Percentiles rank a stretch among this genome's conserved stretches.
These are phyloP conservation scores for Aphrocallistes beatrix DNA, from an alignment of 37 sponge, comb jelly and placozoan species.

Conservation along the genomic window DNA sequence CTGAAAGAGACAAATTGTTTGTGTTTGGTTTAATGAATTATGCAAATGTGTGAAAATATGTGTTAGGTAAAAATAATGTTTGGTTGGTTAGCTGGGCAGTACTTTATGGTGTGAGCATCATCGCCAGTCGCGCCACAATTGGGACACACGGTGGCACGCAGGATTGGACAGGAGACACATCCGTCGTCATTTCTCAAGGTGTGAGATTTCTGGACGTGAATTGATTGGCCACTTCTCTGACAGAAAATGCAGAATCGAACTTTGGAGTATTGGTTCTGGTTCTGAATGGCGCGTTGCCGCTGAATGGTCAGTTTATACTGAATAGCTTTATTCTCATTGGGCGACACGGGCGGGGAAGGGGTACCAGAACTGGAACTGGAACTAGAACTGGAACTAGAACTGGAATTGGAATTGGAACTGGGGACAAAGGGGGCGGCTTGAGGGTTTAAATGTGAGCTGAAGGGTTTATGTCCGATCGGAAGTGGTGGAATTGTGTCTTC, in stretches of 20 bases:
- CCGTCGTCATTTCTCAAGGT: not conserved
- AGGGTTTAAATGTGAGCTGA: not conserved
- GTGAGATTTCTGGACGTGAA: not conserved
- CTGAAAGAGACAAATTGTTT: too few relatives aligned
- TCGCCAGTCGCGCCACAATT: slow-evolving; percentile 4
- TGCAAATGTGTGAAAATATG: not conserved
- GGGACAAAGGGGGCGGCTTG: not conserved
- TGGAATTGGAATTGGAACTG: not conserved
- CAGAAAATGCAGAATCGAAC: not conserved
- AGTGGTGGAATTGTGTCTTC: not conserved
- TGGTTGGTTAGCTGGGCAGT: not conserved
- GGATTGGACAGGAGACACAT: not conserved
- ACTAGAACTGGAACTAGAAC: not conserved
- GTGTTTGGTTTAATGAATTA: not conserved
- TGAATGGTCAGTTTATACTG: not conserved
- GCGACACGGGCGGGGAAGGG: not conserved
- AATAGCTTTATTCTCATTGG: not conserved
- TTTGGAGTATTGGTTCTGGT: slow-evolving; percentile 5
- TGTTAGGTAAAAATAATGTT: not conserved
- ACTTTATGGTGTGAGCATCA: not conserved
- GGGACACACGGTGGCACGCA: not conserved
- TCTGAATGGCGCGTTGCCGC: not conserved
- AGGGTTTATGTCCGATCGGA: not conserved
- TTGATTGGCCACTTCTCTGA: slow-evolving; percentile 5
- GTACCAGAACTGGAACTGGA: not conserved